Evolutionary conservation across 2,113 vertebrate species (phyloP).

Genomic region (Lepidothrix coronata): DNA sequence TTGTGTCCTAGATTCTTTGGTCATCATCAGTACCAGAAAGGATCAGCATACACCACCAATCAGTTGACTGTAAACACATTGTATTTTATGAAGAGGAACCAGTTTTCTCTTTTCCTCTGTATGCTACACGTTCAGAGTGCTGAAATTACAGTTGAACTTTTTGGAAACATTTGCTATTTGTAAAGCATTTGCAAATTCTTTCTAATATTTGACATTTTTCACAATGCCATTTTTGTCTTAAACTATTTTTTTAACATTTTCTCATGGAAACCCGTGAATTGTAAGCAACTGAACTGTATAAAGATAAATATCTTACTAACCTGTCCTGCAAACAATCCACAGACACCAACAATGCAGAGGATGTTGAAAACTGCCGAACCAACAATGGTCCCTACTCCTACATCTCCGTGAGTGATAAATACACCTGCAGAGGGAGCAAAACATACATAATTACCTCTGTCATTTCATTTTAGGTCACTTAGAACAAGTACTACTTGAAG

Average conservation of each 20-base stretch:
- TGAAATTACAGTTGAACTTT: not conserved
- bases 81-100: not conserved
- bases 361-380: conserved; percentile 98
- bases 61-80: not conserved
- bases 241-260: not conserved
- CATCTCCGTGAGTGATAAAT: conserved; percentile 96
- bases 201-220: not conserved
- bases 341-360: conserved; percentile 96
- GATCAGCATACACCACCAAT: not conserved
- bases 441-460: not conserved
- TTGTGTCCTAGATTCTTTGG: not conserved
- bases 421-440: conserved; percentile 80
- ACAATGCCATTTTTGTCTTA: not conserved
- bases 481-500: not conserved
- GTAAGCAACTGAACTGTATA: not conserved
- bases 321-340: conserved; percentile 95
- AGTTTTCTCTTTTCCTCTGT: not conserved
- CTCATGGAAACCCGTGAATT: not conserved
- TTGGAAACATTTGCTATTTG: not conserved
- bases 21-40: not conserved
- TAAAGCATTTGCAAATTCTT: not conserved
- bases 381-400: conserved; percentile 96
- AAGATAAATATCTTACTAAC: conserved; percentile 71
- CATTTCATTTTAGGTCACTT: not conserved
- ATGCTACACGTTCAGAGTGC: not conserved